Evolutionary conservation across 2,888 invertebrate genomes (phyloP), one percentile per base, ranked within the genome.

Genomic region (Ochlodes sylvanus): DNA sequence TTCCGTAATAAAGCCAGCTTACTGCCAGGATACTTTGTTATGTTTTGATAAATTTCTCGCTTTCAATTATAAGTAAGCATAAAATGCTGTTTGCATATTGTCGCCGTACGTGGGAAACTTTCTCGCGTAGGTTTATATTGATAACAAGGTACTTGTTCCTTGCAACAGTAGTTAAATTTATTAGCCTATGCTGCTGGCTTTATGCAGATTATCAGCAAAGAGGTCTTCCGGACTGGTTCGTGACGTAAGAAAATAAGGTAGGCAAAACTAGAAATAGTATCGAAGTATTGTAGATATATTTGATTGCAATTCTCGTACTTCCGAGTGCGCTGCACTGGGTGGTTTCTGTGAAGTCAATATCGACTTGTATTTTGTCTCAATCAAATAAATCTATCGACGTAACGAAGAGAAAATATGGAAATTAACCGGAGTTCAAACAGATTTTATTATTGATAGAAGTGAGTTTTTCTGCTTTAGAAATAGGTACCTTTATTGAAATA

Each of bases 71-170:
- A 71, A 70, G 71, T 72, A 70, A 70, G 63, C 63, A 61, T 69
- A 70, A 60, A 68, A 69, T 72, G 67, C 68, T 71, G 70, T 57
- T 71, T 69, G 72, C 65, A 71, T 71, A 72, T 74, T 70, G 56
- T 64, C 68, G 61, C 64, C 69, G 63, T 69, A 72, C 74, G 75
- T 76, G 76, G 70, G 75, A 75, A 73, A 76, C 73, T 76, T 74
- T 76, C 75, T 73, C 69, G 60, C 47, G 57, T 58, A 58, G 57
- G 64, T 21, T 47, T 34, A 38, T 57, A 64, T 57, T 69, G 68
- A 70, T 68, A 71, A 63, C 63, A 55, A 54, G 69, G 57, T 57
- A 58, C 50, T 65, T 34, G 65, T 57, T 58, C 41, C 50, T 52
- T 58, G 50, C 27, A 65, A 58, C 65, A 58, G 65, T 65, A 58